Base-by-base conservation (phyloP, 2,113 vertebrate species). In the Symphodus melops region DNA sequence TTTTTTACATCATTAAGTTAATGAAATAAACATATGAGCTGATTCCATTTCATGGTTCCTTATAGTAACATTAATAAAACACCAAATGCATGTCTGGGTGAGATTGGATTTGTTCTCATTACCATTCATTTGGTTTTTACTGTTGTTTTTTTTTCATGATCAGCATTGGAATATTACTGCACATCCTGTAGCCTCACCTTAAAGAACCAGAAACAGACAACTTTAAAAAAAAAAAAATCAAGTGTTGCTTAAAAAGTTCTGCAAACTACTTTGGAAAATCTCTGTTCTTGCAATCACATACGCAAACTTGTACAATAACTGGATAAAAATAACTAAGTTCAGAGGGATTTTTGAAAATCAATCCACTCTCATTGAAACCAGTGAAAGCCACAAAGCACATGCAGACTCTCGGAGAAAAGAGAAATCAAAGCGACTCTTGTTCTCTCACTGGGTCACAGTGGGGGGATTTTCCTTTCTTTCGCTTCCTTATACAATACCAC, bases 31-130 rank as follows among this genome's bases (percentile, higher is more conserved):
- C 57, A 62, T 6, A 39, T 39, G 20, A 72, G 20, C 64, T 63
- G 61, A 85, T 90, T 84, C 67, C 79, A 72, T 81, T 88, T 88
- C 70, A 86, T 78, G 72, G 66, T 61, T 68, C 70, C 56, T 37
- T 69, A 64, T 83, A 69, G n/a, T 54, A 53, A 77, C 79, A 82
- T 85, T 60, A 82, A 79, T 73, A 59, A 72, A 72, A 78, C 52
- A 61, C 41, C 68, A 75, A 69, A 71, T 56, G 48, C 44, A 71
- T 57, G 48, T 54, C 66, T 77, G 49, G 33, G 48, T 52, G 61
- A 70, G 56, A 81, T 74, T 56, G 4, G 19, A 56, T 63, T 68
- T 63, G 20, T 39, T 56, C 16, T 70, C 19, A 55, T 71, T 71
- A 55, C 0, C 23, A 44, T 56, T 36, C n/a, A 14, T 71, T 20